Evolutionary conservation across 1,140 invertebrate species (phyloP).

Genomic region (Mercenaria mercenaria): DNA sequence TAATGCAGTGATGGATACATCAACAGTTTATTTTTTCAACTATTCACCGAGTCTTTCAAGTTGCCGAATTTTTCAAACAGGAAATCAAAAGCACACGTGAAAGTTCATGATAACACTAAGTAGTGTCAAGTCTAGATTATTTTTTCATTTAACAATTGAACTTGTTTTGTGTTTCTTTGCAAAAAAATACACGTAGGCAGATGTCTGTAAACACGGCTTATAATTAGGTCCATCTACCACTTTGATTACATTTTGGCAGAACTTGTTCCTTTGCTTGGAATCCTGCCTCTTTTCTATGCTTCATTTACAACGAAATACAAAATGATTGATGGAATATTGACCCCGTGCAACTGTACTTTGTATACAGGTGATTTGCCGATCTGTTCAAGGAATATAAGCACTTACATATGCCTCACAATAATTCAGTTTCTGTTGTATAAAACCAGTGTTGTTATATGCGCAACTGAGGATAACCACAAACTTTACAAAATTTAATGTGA

Average conservation of each 20-base stretch:
- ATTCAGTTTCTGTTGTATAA: too few relatives aligned
- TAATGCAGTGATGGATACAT: not conserved
- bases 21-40: not conserved
- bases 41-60: not conserved
- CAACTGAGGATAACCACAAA: too few relatives aligned
- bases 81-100: not conserved
- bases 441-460: too few relatives aligned
- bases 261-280: conserved; percentile 6
- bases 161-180: not conserved
- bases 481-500: too few relatives aligned
- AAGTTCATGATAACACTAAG: not conserved
- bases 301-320: conserved; percentile 13
- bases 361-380: not conserved
- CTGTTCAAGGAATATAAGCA: not conserved
- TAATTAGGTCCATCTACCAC: conserved; percentile 14
- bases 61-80: not conserved
- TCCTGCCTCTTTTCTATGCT: conserved; percentile 3
- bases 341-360: not conserved
- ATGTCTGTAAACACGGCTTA: not conserved
- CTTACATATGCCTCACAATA: too few relatives aligned
- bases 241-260: not conserved
- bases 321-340: not conserved
- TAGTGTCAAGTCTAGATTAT: not conserved
- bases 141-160: conserved; percentile 10
- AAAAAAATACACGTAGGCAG: not conserved